These are phyloP conservation scores for Halocynthia aurantium DNA, from an alignment of 23 tunicate genomes.

Conservation along the genomic window DNA sequence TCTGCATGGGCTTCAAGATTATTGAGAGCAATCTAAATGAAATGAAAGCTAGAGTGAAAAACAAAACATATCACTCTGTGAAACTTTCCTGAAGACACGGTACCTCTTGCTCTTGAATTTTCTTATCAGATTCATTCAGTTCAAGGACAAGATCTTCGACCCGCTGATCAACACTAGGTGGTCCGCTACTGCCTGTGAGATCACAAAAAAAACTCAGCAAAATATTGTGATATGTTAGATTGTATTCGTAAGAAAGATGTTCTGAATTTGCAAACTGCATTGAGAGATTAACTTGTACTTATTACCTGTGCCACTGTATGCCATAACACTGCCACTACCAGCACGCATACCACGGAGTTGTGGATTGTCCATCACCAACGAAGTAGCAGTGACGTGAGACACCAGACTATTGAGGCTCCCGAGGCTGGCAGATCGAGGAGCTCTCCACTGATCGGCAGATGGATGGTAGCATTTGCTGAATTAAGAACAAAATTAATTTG, in stretches of 20 bases:
- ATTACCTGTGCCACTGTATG: too few species aligned
- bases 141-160: conserved; percentile 88
- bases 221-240: neutral
- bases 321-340: conserved; percentile 10
- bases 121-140: conserved; percentile 66
- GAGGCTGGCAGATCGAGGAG: conserved; percentile 10
- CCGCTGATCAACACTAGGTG: conserved; percentile 62
- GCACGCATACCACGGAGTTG: neutral
- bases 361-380: conserved; percentile 9
- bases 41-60: neutral
- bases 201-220: neutral
- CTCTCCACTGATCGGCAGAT: conserved; percentile 20
- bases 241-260: too few species aligned
- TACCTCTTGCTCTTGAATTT: conserved; percentile 71
- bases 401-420: conserved; percentile 13
- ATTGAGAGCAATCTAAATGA: conserved; percentile 29
- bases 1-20: conserved; percentile 48
- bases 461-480: conserved; percentile 9
- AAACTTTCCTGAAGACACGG: neutral
- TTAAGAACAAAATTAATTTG: neutral
- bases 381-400: conserved; percentile 18
- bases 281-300: too few species aligned
- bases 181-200: conserved; percentile 57
- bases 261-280: too few species aligned
- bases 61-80: neutral